Percentiles rank a stretch among this genome's conserved stretches.
Evolutionary conservation across 2,888 invertebrate genomes (phyloP).

Genomic region (Ophion costatus): DNA sequence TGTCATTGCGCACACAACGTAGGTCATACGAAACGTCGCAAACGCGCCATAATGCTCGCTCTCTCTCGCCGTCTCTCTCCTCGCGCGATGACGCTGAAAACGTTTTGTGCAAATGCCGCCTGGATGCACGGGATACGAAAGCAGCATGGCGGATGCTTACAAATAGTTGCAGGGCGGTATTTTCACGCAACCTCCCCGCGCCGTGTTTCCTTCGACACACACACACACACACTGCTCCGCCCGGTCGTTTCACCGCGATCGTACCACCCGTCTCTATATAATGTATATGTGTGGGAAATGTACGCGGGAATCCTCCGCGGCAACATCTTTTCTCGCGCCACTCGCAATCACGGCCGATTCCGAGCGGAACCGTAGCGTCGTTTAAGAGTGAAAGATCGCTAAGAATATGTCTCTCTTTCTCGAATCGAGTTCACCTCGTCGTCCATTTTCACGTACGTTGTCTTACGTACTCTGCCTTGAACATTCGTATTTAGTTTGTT

Average conservation of each 20-base stretch:
- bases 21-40: not conserved
- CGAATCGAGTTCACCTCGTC: too few species aligned
- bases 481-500: too few species aligned
- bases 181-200: constrained; percentile 66
- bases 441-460: too few species aligned
- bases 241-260: constrained; percentile 14
- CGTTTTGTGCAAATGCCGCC: constrained; percentile 79
- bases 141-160: constrained; percentile 83
- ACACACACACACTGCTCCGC: constrained; percentile 32
- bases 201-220: constrained; percentile 29
- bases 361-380: constrained; percentile 45
- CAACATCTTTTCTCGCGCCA: too few species aligned
- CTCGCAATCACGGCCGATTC: constrained; percentile 40
- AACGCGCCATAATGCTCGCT: constrained; percentile 16
- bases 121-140: constrained; percentile 78
- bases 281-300: constrained; percentile 5
- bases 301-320: too few species aligned
- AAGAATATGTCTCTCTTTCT: too few species aligned
- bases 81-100: constrained; percentile 68
- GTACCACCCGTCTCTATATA: not conserved
- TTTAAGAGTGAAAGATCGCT: too few species aligned
- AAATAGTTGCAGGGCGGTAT: constrained; percentile 82
- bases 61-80: constrained; percentile 4
- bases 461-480: too few species aligned
- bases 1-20: not conserved